These are phyloP conservation scores for Palythoa caribaeorum DNA, from an alignment of 92 coral and sea anemone species.

Conservation along the genomic window DNA sequence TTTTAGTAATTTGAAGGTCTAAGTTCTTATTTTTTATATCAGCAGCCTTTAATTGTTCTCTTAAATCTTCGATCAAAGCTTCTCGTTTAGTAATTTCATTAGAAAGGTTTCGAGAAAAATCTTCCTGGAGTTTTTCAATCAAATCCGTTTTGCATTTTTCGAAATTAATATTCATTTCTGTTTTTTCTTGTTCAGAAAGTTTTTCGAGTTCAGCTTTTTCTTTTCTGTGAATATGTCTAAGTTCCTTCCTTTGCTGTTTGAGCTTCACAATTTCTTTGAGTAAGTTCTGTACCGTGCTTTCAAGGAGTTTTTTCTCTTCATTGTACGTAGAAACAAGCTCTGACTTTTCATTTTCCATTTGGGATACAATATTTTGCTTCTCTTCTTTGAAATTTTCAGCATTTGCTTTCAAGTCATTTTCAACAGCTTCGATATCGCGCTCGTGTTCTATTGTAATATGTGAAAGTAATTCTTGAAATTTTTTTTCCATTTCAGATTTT, in stretches of 20 bases:
- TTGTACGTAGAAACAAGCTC: constrained; percentile 52
- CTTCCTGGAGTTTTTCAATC: constrained; percentile 69
- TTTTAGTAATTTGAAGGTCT: constrained; percentile 47
- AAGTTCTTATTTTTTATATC: constrained; percentile 67
- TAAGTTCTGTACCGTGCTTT: constrained; percentile 78
- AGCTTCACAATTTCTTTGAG: constrained; percentile 83
- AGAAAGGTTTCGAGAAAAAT: constrained; percentile 59
- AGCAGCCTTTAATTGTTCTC: constrained; percentile 62
- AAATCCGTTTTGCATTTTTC: constrained; percentile 74
- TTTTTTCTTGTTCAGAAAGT: constrained; percentile 71
- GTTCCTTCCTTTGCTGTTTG: constrained; percentile 85
- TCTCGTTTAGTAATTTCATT: constrained; percentile 72
- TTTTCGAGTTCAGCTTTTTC: constrained; percentile 80
- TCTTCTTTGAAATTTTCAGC: constrained; percentile 69
- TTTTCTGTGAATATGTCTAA: constrained; percentile 74
- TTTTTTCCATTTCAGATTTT: constrained; percentile 70
- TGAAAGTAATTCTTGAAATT: constrained; percentile 62
- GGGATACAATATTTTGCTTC: constrained; percentile 60
- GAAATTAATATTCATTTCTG: constrained; percentile 69
- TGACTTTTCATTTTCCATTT: constrained; percentile 71
- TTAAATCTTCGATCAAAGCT: constrained; percentile 62
- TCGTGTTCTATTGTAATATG: constrained; percentile 8
- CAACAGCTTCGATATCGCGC: not conserved
- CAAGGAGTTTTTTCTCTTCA: constrained; percentile 69
- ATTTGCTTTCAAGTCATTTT: constrained; percentile 67